Evolutionary conservation across 2,113 vertebrate species (phyloP).

Genomic region (Saguinus imperator): DNA sequence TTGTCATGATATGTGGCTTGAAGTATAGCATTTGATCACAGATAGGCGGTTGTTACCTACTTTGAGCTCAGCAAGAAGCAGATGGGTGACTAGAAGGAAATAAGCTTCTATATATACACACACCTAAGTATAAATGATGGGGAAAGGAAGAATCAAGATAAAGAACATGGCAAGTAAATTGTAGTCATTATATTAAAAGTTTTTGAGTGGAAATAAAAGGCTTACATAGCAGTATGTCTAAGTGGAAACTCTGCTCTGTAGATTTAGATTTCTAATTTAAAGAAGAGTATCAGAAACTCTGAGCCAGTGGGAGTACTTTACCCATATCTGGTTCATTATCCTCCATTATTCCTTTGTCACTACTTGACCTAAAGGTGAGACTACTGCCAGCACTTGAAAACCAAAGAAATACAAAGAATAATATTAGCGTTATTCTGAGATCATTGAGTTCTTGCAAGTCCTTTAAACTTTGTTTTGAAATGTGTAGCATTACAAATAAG

Average conservation of each 20-base stretch:
- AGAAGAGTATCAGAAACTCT: neutral
- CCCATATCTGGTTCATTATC: neutral
- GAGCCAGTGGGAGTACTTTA: neutral
- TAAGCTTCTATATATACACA: constrained; percentile 63
- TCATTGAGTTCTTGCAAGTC: constrained; percentile 30
- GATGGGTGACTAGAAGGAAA: constrained; percentile 26
- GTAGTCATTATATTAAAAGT: constrained; percentile 49
- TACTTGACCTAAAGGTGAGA: neutral
- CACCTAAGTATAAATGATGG: constrained; percentile 51
- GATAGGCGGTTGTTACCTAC: constrained; percentile 60
- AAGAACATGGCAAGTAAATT: constrained; percentile 71
- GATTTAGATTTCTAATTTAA: constrained; percentile 23
- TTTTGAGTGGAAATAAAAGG: constrained; percentile 67
- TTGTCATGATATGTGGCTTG: constrained; percentile 36
- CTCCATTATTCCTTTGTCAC: neutral
- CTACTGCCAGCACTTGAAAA: neutral
- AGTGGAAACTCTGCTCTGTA: constrained; percentile 13
- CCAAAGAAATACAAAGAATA: neutral
- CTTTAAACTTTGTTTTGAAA: constrained; percentile 50
- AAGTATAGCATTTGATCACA: constrained; percentile 43
- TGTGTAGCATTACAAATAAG: neutral
- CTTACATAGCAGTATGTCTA: neutral
- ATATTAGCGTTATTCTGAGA: neutral
- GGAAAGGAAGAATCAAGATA: constrained; percentile 38
- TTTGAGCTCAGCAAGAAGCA: constrained; percentile 61